phyloP scores from a whole-genome alignment of 2,797 vertebrate genomes.

The Tadarida brasiliensis region DNA sequence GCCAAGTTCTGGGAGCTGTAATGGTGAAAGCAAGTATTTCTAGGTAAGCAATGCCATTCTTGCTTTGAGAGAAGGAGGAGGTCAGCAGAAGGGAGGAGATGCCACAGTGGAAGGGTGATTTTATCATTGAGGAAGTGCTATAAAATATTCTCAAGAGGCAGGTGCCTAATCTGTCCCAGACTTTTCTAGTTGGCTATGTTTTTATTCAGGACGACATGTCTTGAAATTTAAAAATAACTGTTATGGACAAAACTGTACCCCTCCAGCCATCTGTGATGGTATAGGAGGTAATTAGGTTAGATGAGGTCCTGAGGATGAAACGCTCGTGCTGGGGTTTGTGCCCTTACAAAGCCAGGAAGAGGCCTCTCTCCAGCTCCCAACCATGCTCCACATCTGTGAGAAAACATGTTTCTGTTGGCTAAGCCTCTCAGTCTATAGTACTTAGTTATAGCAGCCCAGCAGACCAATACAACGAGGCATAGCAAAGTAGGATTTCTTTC shows the following conservation, averaged over 20 bases:
- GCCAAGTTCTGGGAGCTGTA: not conserved
- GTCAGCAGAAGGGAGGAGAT: not conserved
- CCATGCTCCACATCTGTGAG: too few relatives aligned
- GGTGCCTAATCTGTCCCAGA: not conserved
- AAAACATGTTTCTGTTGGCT: not conserved
- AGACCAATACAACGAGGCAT: not conserved
- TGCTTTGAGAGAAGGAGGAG: not conserved
- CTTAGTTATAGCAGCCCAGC: not conserved
- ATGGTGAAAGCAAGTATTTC: not conserved
- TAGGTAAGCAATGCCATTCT: not conserved
- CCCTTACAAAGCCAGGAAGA: not conserved
- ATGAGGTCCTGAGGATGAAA: not conserved
- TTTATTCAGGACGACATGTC: conserved; percentile 1
- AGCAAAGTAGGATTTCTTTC: not conserved
- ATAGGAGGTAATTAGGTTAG: not conserved
- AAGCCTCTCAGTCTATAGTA: not conserved
- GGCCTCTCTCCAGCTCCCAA: not conserved
- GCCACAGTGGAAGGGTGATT: not conserved
- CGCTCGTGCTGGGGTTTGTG: not conserved
- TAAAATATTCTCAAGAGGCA: not conserved
- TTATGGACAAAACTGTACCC: not conserved
- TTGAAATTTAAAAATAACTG: conserved; percentile 40
- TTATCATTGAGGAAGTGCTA: not conserved
- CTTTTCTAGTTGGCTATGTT: not conserved
- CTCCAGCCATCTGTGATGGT: not conserved